Percentiles rank a stretch among this genome's conserved stretches.
These are phyloP conservation scores for Tragopan temminckii DNA, from an alignment of 2,797 vertebrate genomes.

Conservation along the genomic window DNA sequence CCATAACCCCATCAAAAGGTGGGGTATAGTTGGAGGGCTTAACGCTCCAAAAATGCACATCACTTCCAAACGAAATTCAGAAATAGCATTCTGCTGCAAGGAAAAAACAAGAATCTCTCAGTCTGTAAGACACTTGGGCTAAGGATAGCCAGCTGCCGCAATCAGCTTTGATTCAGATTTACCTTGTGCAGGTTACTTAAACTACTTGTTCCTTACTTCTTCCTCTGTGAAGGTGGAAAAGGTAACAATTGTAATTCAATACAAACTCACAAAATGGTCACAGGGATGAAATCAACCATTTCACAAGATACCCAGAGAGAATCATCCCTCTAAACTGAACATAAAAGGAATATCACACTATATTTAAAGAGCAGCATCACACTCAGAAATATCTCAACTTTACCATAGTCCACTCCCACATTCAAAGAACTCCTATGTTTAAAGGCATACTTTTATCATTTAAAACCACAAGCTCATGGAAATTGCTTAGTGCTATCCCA, in stretches of 20 bases:
- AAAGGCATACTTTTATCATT: neutral
- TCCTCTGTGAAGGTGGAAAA: neutral
- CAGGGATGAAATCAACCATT: constrained; percentile 27
- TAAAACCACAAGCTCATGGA: neutral
- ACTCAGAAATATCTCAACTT: neutral
- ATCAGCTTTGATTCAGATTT: constrained; percentile 19
- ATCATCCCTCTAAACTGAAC: neutral
- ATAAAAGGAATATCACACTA: neutral
- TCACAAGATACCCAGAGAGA: neutral
- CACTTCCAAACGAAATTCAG: constrained; percentile 11
- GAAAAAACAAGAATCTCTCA: neutral
- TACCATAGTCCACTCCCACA: neutral
- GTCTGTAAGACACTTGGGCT: neutral
- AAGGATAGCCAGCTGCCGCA: neutral
- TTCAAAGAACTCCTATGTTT: neutral
- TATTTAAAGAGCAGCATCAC: neutral
- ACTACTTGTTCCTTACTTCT: neutral
- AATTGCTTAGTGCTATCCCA: neutral
- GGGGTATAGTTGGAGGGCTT: rapidly evolving
- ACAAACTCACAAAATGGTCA: constrained; percentile 14
- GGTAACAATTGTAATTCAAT: neutral
- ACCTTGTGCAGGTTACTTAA: constrained; percentile 37
- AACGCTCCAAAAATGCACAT: neutral
- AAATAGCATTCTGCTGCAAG: neutral
- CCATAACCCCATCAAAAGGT: too few species aligned